Conservation (phyloP, 2,113 vertebrate species). For the Grantiella picta region DNA sequence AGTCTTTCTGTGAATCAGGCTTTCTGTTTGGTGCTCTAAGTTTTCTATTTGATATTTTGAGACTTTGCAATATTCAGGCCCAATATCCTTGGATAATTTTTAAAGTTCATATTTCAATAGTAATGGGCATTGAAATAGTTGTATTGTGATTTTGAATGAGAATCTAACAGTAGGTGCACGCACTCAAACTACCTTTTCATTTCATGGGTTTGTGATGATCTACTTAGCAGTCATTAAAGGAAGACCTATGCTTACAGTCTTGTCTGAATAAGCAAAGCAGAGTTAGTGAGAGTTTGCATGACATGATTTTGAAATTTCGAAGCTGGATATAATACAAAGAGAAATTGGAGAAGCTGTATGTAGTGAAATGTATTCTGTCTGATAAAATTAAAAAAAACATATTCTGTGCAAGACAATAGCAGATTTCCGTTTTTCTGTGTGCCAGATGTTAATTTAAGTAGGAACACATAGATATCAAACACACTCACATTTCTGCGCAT, state of each 20-base stretch:
- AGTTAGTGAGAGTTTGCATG: neutral
- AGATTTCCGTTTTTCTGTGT: neutral
- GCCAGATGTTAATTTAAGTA: neutral
- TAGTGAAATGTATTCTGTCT: neutral
- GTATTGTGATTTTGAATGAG: neutral
- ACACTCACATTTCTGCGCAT: neutral
- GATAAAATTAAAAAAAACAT: neutral
- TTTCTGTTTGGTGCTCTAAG: neutral
- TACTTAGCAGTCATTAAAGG: neutral
- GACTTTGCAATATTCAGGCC: neutral
- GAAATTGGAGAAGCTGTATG: neutral
- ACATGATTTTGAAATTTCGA: neutral
- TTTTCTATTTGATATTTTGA: neutral
- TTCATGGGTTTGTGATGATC: neutral
- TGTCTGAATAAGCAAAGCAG: neutral
- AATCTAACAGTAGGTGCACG: neutral
- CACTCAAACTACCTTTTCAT: neutral
- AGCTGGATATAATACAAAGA: neutral
- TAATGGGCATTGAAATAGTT: neutral
- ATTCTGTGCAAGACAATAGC: neutral
- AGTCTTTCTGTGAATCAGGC: neutral
- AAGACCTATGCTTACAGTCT: neutral
- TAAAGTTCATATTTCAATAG: neutral
- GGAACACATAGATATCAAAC: neutral
- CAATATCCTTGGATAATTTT: neutral